Evolutionary conservation across 2,888 invertebrate genomes (phyloP), one percentile per base, ranked within the genome.

Genomic region (Trachelus iudaicus): DNA sequence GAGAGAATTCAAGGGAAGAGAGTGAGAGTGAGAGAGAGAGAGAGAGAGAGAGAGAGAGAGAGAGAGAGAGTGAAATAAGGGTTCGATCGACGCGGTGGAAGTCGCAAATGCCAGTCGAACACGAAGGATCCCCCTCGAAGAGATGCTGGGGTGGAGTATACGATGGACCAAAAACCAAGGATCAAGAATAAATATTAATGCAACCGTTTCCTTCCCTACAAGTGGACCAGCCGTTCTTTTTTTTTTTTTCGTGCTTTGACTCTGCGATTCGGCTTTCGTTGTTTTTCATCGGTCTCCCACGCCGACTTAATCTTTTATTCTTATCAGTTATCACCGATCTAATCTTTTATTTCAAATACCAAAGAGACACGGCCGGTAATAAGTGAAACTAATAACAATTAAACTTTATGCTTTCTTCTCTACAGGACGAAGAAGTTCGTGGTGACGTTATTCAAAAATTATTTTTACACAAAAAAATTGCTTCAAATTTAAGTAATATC

Each of bases 121-220:
- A n/a, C n/a, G 6, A 69, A n/a, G 31, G 37, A 11, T 69, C 69
- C 11, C n/a, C 3, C 13, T 69, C 12, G 69, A 69, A 69, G 9
- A 11, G 69, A 37, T 37, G 37, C 37, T 37, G 37, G 13, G 13
- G 4, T 13, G 13, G 37, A 37, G 37, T 37, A 37, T 13, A 37
- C 37, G 37, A 12, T 37, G 37, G 37, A 37, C 37, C 37, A 37
- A 37, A 37, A 31, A 69, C n/a, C n/a, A 31, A 12, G 73, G 34
- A 73, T 15, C 12, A 15, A 73, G 37, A 69, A 76, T 79, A 79
- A 79, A 79, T 79, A 76, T 76, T 76, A 79, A 79, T 76, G 78
- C 68, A 76, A 73, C 56, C 73, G 73, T 78, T 76, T 78, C 78
- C 69, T 75, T 35, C 13, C 6, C 33, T 34, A 13, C 37, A 4